A percentile compares a stretch with the other conserved stretches of the same genome.
phyloP scores from a whole-genome alignment of 2,113 vertebrate species.

The Greenwoodochromis staneri region DNA sequence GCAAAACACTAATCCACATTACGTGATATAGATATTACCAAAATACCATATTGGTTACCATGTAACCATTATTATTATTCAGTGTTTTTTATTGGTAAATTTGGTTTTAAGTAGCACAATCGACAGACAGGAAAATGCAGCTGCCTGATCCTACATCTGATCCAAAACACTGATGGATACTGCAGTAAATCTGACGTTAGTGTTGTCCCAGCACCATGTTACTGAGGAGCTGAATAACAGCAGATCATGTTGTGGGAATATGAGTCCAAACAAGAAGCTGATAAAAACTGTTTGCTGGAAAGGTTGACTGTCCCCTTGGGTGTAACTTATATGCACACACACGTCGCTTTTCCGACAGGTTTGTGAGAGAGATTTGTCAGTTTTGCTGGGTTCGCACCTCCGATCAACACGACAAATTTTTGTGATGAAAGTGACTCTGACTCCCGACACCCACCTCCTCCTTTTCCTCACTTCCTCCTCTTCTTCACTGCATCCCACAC shows the following conservation, averaged over 20 bases:
- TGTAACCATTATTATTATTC: neutral
- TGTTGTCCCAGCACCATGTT: neutral
- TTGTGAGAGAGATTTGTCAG: conserved; percentile 49
- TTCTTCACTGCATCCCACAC: neutral
- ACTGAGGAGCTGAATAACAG: neutral
- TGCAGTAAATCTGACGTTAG: neutral
- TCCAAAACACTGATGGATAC: neutral
- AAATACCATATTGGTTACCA: neutral
- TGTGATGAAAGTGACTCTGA: conserved; percentile 44
- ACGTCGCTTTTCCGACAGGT: neutral
- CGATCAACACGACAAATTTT: conserved; percentile 31
- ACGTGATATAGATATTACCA: neutral
- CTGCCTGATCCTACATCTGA: neutral
- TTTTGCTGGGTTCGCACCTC: conserved; percentile 47
- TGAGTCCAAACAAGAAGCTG: conserved; percentile 21
- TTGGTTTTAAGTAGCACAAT: neutral
- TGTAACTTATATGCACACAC: neutral
- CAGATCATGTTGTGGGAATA: conserved; percentile 7
- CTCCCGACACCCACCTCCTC: conserved; percentile 27
- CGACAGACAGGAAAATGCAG: neutral
- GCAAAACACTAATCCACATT: neutral
- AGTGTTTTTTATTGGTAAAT: fast-evolving
- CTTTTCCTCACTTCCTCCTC: neutral
- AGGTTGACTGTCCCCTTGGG: conserved; percentile 37
- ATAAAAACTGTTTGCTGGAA: conserved; percentile 25